A percentile compares a stretch with the other conserved stretches of the same genome.
These are phyloP conservation scores for Taenioides sp. DNA, from an alignment of 2,797 vertebrate genomes.

Conservation along the genomic window DNA sequence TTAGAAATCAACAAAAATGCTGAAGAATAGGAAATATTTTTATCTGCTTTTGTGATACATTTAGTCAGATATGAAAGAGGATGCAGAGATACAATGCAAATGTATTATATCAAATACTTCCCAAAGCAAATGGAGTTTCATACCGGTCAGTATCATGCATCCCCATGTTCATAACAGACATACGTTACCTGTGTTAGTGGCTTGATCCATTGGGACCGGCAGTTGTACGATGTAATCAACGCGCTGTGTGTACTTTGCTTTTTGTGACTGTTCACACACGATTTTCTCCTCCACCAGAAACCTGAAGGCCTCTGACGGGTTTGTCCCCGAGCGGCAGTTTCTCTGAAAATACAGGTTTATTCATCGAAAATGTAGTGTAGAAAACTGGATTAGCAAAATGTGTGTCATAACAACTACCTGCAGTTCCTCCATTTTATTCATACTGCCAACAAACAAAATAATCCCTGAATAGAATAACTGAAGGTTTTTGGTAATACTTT, in stretches of 20 bases:
- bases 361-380: background rate
- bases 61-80: no score
- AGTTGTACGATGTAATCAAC: slow-evolving; percentile 98
- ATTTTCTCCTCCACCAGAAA: slow-evolving; percentile 97
- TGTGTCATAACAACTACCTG: no score
- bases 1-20: no score
- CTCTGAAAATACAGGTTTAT: slow-evolving; percentile 75
- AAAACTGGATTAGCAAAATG: background rate
- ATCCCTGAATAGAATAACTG: no score
- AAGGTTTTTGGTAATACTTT: no score
- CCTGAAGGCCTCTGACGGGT: slow-evolving; percentile 96
- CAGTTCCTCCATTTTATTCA: background rate
- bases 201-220: slow-evolving; percentile 96
- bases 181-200: slow-evolving; percentile 88
- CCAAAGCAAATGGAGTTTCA: no score
- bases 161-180: no score
- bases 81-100: no score
- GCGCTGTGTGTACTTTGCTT: slow-evolving; percentile 98
- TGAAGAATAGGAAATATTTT: no score
- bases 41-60: no score
- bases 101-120: no score
- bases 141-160: no score
- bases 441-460: background rate
- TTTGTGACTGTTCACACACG: slow-evolving; percentile 95
- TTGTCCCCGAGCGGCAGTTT: slow-evolving; percentile 94